Conservation (phyloP, 2,888 invertebrate genomes). For the Leucophenga montana region DNA sequence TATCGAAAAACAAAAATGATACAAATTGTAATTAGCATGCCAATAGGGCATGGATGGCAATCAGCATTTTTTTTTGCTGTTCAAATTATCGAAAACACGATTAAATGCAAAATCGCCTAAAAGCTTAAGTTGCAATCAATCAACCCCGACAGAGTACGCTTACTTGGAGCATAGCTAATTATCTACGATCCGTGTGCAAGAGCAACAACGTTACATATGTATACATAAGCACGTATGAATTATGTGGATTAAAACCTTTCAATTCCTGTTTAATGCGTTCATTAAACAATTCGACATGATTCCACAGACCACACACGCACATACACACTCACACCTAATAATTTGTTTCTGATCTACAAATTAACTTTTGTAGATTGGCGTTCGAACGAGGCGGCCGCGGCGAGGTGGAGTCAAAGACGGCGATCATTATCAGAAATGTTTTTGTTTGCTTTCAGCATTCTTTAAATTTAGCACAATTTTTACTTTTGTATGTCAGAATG, state of each 20-base stretch:
- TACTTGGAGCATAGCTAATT: constrained; percentile 1
- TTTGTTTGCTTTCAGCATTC: not conserved
- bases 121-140: constrained; percentile 19
- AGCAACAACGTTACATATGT: not conserved
- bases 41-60: too few relatives aligned
- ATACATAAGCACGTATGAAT: not conserved
- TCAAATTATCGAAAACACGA: not conserved
- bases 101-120: not conserved
- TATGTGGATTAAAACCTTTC: too few relatives aligned
- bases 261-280: too few relatives aligned
- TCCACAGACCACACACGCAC: not conserved
- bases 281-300: too few relatives aligned
- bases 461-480: constrained; percentile 2
- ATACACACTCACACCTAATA: not conserved
- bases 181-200: constrained; percentile 17
- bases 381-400: not conserved
- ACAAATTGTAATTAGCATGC: too few relatives aligned
- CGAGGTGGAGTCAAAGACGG: not conserved
- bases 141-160: not conserved
- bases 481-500: not conserved
- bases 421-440: not conserved
- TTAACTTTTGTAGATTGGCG: not conserved
- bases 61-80: too few relatives aligned
- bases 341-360: not conserved
- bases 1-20: too few relatives aligned